Conservation (phyloP, 2,113 vertebrate genomes). For the Cricetomys ansorgei region DNA sequence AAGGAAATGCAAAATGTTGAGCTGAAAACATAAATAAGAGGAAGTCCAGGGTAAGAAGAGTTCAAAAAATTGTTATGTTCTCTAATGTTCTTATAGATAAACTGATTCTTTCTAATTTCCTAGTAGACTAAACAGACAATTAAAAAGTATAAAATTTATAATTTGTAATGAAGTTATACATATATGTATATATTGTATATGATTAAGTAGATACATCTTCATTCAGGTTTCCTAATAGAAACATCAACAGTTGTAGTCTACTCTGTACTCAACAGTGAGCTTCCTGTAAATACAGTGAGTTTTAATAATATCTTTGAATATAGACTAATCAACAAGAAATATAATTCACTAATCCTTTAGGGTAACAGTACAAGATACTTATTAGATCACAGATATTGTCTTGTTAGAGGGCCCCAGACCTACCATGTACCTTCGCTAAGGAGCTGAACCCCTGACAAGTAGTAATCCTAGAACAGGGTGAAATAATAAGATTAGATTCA, state of each 20-base stretch:
- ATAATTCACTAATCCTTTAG: background rate
- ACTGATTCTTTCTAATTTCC: background rate
- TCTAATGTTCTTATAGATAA: background rate
- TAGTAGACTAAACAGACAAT: background rate
- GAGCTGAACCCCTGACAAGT: background rate
- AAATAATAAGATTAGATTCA: background rate
- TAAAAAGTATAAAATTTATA: background rate
- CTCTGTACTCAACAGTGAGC: background rate
- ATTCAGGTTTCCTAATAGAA: background rate
- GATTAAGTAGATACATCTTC: background rate
- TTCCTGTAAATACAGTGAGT: background rate
- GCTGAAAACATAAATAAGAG: background rate
- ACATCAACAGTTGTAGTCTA: background rate
- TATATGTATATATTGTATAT: background rate
- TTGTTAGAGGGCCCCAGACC: background rate
- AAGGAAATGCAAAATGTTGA: background rate
- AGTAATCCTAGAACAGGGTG: background rate
- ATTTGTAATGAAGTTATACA: background rate
- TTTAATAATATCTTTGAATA: background rate
- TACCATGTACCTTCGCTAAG: background rate
- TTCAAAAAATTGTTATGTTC: background rate
- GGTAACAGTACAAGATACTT: background rate
- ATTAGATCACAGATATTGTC: background rate
- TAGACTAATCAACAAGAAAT: background rate
- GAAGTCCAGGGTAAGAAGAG: background rate